phyloP scores from a whole-genome alignment of 2,113 vertebrate genomes.

The Perognathus longimembris region DNA sequence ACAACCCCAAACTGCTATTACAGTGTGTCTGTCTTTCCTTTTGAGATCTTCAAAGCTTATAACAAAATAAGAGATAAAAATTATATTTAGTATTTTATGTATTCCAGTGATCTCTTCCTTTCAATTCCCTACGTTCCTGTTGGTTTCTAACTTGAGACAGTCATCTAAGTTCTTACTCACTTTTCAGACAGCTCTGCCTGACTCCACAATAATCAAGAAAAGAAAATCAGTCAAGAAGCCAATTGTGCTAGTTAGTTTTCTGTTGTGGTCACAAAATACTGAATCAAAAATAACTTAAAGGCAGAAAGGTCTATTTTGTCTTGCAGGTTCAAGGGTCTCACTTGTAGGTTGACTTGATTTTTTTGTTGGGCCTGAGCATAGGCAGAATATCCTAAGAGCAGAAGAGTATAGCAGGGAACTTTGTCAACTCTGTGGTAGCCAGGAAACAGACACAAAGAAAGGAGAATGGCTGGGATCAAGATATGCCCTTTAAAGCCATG shows the following conservation, averaged over 20 bases:
- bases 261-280: neutral
- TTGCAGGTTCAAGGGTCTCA: neutral
- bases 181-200: neutral
- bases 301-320: neutral
- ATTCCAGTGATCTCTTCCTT: neutral
- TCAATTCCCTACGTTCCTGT: neutral
- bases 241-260: neutral
- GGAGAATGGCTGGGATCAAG: neutral
- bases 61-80: conserved; percentile 10
- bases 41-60: neutral
- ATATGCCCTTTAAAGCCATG: neutral
- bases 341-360: neutral
- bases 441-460: neutral
- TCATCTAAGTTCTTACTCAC: neutral
- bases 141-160: neutral
- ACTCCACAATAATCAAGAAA: neutral
- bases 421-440: neutral
- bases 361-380: neutral
- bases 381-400: neutral
- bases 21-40: neutral
- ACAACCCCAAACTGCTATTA: neutral
- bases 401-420: neutral
- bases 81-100: neutral
- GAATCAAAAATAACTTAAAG: neutral
- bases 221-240: neutral